Percentiles rank a stretch among this genome's conserved stretches.
These are phyloP conservation scores for Pyrrhura leucotis DNA, from an alignment of 2,797 vertebrate species.

Conservation along the genomic window DNA sequence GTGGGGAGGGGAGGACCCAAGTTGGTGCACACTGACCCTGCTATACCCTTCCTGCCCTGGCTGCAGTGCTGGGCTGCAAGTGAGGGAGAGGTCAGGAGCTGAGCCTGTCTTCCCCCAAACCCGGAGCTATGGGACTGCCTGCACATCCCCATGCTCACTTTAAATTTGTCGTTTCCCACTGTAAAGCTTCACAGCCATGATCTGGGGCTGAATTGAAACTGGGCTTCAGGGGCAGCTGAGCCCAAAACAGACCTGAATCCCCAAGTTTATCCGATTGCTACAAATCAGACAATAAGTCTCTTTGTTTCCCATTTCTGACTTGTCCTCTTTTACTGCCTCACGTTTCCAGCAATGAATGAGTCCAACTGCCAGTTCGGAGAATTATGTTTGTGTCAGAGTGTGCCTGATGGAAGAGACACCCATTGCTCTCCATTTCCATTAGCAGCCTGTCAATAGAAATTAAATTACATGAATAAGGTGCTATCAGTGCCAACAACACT, in stretches of 20 bases:
- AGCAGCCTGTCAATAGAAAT: constrained; percentile 74
- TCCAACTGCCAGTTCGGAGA: constrained; percentile 34
- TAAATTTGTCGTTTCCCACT: not conserved
- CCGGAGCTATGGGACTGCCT: not conserved
- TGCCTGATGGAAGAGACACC: constrained; percentile 63
- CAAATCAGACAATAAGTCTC: not conserved
- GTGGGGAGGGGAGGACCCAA: not conserved
- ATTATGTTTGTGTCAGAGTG: constrained; percentile 34
- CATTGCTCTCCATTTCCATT: constrained; percentile 71
- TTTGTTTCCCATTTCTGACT: constrained; percentile 41
- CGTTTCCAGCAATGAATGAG: not conserved
- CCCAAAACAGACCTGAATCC: not conserved
- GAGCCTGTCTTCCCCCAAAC: not conserved
- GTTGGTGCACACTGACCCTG: not conserved
- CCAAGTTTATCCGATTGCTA: not conserved
- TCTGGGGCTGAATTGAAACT: not conserved
- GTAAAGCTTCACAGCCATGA: not conserved
- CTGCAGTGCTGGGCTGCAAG: not conserved
- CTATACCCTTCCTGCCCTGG: not conserved
- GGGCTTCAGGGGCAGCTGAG: not conserved
- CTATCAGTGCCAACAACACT: constrained; percentile 71
- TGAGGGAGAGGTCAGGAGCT: accelerated
- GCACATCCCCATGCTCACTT: not conserved
- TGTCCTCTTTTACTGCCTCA: constrained; percentile 7
- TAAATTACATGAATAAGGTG: constrained; percentile 71